phyloP scores from a whole-genome alignment of 2,113 vertebrate genomes.

The Cacatua alba region DNA sequence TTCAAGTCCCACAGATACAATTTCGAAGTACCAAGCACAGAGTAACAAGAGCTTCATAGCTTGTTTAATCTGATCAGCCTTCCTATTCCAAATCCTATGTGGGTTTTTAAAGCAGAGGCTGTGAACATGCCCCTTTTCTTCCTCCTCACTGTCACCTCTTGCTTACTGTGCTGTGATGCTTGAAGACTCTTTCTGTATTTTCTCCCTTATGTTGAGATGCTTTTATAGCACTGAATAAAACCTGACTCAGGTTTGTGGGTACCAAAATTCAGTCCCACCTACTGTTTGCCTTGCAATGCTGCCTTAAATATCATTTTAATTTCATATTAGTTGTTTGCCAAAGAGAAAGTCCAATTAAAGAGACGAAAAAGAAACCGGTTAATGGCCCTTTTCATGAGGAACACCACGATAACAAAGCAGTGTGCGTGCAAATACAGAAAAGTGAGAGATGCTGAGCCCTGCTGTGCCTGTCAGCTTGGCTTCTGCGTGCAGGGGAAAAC shows the following conservation, averaged over 20 bases:
- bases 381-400: neutral
- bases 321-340: neutral
- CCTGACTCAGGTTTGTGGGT: neutral
- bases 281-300: neutral
- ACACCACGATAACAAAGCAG: neutral
- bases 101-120: neutral
- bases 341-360: slow-evolving; percentile 11
- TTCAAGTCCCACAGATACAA: neutral
- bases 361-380: neutral
- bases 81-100: neutral
- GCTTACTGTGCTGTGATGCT: neutral
- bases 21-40: neutral
- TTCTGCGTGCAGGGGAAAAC: neutral
- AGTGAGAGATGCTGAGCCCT: neutral
- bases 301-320: slow-evolving; percentile 46
- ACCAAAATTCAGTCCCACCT: slow-evolving; percentile 18
- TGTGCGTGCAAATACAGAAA: neutral
- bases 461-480: slow-evolving; percentile 18
- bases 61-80: neutral
- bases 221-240: slow-evolving; percentile 4
- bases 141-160: neutral
- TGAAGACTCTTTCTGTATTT: neutral
- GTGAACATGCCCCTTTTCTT: neutral
- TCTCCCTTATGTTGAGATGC: neutral
- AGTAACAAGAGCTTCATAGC: neutral